Conservation (phyloP, 2,113 vertebrate genomes). For the Bolborhynchus lineola region DNA sequence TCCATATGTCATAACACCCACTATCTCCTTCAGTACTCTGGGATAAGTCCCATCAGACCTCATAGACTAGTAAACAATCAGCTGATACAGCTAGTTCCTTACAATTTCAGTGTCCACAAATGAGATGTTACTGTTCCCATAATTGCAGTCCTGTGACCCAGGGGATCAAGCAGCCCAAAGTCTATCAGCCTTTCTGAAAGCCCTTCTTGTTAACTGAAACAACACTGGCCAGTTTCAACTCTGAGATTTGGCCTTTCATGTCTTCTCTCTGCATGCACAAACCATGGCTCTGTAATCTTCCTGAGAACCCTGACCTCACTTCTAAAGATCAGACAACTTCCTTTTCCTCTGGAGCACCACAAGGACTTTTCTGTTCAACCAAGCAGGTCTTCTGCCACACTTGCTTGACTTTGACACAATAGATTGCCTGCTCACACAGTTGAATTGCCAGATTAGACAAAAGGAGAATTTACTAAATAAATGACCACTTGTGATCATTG, state of each 20-base stretch:
- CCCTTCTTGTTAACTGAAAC: not conserved
- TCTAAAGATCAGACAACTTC: not conserved
- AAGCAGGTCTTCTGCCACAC: not conserved
- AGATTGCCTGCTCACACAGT: not conserved
- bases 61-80: not conserved
- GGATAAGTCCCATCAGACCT: not conserved
- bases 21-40: not conserved
- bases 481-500: not conserved
- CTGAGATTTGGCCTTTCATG: not conserved
- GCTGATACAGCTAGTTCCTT: not conserved
- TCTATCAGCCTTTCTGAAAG: not conserved
- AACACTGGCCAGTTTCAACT: not conserved
- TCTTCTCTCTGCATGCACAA: not conserved
- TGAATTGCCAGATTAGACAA: not conserved
- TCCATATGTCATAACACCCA: not conserved
- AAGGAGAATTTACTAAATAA: not conserved
- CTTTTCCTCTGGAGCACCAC: not conserved
- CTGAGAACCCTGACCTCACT: accelerated
- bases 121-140: not conserved
- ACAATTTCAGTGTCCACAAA: not conserved
- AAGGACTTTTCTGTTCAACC: not conserved
- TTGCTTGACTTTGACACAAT: not conserved
- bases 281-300: not conserved
- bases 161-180: not conserved
- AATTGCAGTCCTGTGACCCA: accelerated